Conservation (phyloP, 2,888 invertebrate species). For the Andrena fulva region DNA sequence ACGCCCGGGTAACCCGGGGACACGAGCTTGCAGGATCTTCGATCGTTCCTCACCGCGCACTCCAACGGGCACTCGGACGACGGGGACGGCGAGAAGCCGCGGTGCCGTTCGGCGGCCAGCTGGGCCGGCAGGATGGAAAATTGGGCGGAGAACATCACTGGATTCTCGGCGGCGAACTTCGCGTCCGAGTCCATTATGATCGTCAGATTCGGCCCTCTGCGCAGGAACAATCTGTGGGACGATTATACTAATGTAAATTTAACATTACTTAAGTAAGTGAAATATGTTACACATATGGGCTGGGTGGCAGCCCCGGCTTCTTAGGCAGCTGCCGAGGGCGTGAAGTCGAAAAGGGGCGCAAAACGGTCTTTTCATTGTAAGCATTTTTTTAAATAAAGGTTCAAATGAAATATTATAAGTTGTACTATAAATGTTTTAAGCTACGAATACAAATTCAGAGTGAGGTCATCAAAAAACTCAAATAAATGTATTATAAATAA, state of each 20-base stretch:
- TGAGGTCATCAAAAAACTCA: too few species aligned
- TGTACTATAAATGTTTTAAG: too few species aligned
- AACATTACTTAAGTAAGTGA: too few species aligned
- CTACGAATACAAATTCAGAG: too few species aligned
- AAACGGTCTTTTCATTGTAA: too few species aligned
- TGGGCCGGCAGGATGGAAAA: conserved; percentile 76
- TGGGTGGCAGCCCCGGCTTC: too few species aligned
- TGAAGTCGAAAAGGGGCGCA: too few species aligned
- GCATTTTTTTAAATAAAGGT: too few species aligned
- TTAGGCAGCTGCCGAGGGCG: too few species aligned
- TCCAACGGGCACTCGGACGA: conserved; percentile 76
- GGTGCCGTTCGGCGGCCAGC: conserved; percentile 74
- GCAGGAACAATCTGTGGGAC: conserved; percentile 73
- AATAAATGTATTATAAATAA: too few species aligned
- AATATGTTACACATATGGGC: too few species aligned
- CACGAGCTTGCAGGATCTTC: conserved; percentile 72
- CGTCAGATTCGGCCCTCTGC: conserved; percentile 77
- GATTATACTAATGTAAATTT: neutral
- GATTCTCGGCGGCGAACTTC: conserved; percentile 78
- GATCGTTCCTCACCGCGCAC: conserved; percentile 77
- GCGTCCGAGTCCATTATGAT: conserved; percentile 77
- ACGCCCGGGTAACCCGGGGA: conserved; percentile 79
- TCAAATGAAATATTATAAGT: too few species aligned
- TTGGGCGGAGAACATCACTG: conserved; percentile 80
- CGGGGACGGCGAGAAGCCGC: conserved; percentile 68